Evolutionary conservation across 1,140 invertebrate species (phyloP).

Genomic region (Cyclargus thomasi): DNA sequence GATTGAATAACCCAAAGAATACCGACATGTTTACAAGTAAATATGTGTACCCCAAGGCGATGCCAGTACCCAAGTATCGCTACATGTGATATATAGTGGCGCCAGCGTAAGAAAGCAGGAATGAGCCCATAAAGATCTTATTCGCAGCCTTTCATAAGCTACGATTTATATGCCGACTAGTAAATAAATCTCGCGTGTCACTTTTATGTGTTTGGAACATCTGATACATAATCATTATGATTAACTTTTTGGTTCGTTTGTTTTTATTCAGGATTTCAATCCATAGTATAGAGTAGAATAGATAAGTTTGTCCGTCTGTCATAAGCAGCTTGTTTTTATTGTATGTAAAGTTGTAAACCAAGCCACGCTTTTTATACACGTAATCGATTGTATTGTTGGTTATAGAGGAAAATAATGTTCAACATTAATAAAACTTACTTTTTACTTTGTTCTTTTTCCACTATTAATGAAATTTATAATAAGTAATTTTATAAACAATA

Average conservation of each 20-base stretch:
- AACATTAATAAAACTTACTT: too few species aligned
- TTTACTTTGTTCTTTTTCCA: too few species aligned
- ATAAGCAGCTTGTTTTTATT: too few species aligned
- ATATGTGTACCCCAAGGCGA: background rate
- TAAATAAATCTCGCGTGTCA: slow-evolving; percentile 5
- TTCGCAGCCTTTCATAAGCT: background rate
- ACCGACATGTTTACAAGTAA: background rate
- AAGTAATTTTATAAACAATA: too few species aligned
- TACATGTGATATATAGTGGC: slow-evolving; percentile 2
- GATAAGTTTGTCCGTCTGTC: too few species aligned
- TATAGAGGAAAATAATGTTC: too few species aligned
- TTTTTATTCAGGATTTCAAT: too few species aligned
- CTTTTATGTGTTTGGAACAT: slow-evolving; percentile 13
- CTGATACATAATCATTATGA: background rate
- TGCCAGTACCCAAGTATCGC: background rate
- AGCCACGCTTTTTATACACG: too few species aligned
- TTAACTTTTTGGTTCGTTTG: background rate
- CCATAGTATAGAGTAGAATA: too few species aligned
- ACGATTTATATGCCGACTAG: slow-evolving; percentile 6
- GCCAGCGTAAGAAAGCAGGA: slow-evolving; percentile 14
- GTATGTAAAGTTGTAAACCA: too few species aligned
- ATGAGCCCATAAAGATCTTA: slow-evolving; percentile 2
- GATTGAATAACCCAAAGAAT: background rate
- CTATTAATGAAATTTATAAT: too few species aligned
- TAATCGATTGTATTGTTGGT: too few species aligned